Evolutionary conservation across 1,140 invertebrate species (phyloP).

Genomic region (Lasioglossum albipes): DNA sequence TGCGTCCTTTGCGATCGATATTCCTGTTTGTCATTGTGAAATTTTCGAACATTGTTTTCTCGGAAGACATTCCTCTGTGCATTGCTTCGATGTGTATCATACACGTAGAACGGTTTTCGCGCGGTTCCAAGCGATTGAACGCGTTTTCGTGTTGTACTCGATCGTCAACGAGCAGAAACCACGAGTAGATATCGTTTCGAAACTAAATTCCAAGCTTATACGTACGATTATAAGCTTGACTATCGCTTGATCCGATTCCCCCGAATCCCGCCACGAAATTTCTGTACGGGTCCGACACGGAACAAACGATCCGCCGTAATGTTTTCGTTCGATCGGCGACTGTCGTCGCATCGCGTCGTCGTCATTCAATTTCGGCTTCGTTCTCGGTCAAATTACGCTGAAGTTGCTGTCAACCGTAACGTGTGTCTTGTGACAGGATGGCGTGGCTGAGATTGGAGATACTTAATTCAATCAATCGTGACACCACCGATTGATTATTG

Average conservation of each 20-base stretch:
- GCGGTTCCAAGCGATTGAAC: conserved; percentile 4
- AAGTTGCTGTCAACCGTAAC: conserved; percentile 30
- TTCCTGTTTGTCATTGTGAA: conserved; percentile 36
- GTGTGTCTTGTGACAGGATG: conserved; percentile 39
- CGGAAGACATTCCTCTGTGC: conserved; percentile 41
- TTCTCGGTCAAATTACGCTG: conserved; percentile 23
- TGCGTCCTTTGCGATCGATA: conserved; percentile 35
- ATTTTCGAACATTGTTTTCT: conserved; percentile 33
- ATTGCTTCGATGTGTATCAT: conserved; percentile 40
- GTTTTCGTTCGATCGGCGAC: conserved; percentile 31
- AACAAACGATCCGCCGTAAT: neutral
- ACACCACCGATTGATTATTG: conserved; percentile 54
- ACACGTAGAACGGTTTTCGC: conserved; percentile 20
- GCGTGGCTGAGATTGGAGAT: conserved; percentile 43
- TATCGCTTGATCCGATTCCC: neutral
- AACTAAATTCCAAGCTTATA: neutral
- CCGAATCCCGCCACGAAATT: neutral
- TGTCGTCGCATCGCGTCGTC: neutral
- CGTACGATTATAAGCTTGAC: no score
- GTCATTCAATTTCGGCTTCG: conserved; percentile 37
- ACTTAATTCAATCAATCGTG: conserved; percentile 49
- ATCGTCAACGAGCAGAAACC: neutral
- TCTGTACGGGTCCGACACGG: neutral
- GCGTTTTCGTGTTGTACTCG: conserved; percentile 18
- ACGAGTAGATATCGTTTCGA: neutral